These are phyloP conservation scores for Drosophila macrospina DNA, from an alignment of 2,888 invertebrate species.

Conservation along the genomic window DNA sequence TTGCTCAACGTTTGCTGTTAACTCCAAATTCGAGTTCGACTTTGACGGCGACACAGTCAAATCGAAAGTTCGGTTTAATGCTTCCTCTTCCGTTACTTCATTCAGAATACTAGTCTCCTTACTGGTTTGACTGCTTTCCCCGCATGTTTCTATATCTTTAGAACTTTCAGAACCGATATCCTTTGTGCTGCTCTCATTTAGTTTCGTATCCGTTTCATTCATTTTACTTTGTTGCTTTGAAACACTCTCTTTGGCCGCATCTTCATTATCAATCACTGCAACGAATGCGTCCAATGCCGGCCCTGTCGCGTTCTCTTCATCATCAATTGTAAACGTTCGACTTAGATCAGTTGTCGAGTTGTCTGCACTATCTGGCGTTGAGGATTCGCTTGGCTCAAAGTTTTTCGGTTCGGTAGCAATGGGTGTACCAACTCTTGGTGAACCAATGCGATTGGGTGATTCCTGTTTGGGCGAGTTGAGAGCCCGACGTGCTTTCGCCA, in stretches of 20 bases:
- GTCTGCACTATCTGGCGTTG: slow-evolving; percentile 26
- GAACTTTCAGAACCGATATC: background rate
- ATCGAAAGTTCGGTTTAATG: slow-evolving; percentile 36
- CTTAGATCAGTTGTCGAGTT: slow-evolving; percentile 56
- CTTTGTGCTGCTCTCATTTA: background rate
- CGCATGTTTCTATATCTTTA: background rate
- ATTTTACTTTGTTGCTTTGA: background rate
- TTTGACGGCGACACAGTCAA: slow-evolving; percentile 2
- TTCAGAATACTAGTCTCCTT: background rate
- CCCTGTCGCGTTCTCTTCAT: slow-evolving; percentile 9
- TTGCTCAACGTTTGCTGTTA: background rate
- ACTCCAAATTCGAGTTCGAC: background rate
- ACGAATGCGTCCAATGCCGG: slow-evolving; percentile 10
- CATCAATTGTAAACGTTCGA: slow-evolving; percentile 70
- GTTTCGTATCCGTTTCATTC: background rate
- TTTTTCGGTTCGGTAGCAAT: background rate
- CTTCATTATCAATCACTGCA: slow-evolving; percentile 11
- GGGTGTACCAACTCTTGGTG: slow-evolving; percentile 26
- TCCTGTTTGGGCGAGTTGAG: slow-evolving; percentile 51
- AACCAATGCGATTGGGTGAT: slow-evolving; percentile 29
- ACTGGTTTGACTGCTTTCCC: background rate
- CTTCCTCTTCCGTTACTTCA: background rate
- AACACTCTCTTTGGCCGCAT: background rate
- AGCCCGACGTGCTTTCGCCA: slow-evolving; percentile 68
- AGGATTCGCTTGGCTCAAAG: slow-evolving; percentile 11